Conservation (phyloP, 1,140 invertebrate genomes). For the Anthonomus grandis region DNA sequence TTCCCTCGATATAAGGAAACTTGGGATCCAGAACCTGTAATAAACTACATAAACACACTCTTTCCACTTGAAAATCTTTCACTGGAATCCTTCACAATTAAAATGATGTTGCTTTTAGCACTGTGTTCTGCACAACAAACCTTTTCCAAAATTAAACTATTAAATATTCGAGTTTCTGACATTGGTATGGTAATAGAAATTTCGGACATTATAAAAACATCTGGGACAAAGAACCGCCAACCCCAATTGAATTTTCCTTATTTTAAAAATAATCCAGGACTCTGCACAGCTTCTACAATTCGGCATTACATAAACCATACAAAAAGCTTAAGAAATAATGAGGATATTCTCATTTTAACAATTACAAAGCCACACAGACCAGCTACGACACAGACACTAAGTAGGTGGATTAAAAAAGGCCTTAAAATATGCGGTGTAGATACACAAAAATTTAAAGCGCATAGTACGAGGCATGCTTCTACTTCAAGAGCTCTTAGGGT, state of each 20-base stretch:
- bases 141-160: too few species aligned
- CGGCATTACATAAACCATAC: background rate
- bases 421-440: slow-evolving; percentile 33
- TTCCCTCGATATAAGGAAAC: background rate
- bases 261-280: background rate
- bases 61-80: too few species aligned
- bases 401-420: slow-evolving; percentile 36
- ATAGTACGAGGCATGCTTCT: slow-evolving; percentile 36
- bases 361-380: background rate
- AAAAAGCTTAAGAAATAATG: background rate
- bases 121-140: too few species aligned
- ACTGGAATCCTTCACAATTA: too few species aligned
- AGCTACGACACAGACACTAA: slow-evolving; percentile 32
- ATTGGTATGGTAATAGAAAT: background rate
- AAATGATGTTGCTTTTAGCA: too few species aligned
- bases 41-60: too few species aligned
- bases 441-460: slow-evolving; percentile 26
- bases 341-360: background rate
- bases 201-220: background rate
- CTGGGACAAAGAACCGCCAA: background rate
- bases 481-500: too few species aligned
- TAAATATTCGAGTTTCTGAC: too few species aligned
- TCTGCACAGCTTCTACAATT: background rate
- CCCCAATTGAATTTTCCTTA: background rate
- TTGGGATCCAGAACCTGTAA: background rate